Conservation (phyloP, 1,140 invertebrate species). For the Tribolium castaneum region DNA sequence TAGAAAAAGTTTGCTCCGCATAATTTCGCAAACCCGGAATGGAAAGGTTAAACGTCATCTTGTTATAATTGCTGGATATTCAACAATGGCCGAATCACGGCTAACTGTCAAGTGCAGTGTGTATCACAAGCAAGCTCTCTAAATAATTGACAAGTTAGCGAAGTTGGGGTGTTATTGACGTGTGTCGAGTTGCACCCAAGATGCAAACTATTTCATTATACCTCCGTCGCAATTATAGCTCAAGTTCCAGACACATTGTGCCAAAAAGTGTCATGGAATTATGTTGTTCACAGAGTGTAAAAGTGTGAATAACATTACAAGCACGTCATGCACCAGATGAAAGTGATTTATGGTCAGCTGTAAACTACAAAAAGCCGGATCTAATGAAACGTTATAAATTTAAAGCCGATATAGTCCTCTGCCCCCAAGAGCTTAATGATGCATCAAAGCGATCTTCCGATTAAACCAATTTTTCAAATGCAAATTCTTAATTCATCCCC, state of each 20-base stretch:
- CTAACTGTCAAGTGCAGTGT: background rate
- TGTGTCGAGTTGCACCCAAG: background rate
- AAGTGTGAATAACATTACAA: background rate
- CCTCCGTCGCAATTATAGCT: no score
- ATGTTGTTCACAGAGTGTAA: background rate
- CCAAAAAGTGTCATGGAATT: background rate
- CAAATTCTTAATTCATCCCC: constrained; percentile 4
- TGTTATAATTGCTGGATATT: background rate
- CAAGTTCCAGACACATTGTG: background rate
- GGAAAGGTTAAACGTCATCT: background rate
- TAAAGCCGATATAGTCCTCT: constrained; percentile 23
- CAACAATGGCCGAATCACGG: background rate
- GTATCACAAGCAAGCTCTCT: background rate
- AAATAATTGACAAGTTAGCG: background rate
- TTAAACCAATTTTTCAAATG: constrained; percentile 23
- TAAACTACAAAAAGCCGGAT: constrained; percentile 11
- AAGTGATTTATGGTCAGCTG: constrained; percentile 24
- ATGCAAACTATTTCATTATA: background rate
- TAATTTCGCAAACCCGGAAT: background rate
- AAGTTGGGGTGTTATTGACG: background rate
- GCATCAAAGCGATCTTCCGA: background rate
- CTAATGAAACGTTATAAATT: constrained; percentile 32
- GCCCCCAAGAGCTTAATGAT: constrained; percentile 14
- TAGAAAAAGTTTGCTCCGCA: no score
- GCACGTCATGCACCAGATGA: background rate